These are phyloP conservation scores for Drosophila recens DNA, from an alignment of 2,888 invertebrate genomes.

Conservation along the genomic window DNA sequence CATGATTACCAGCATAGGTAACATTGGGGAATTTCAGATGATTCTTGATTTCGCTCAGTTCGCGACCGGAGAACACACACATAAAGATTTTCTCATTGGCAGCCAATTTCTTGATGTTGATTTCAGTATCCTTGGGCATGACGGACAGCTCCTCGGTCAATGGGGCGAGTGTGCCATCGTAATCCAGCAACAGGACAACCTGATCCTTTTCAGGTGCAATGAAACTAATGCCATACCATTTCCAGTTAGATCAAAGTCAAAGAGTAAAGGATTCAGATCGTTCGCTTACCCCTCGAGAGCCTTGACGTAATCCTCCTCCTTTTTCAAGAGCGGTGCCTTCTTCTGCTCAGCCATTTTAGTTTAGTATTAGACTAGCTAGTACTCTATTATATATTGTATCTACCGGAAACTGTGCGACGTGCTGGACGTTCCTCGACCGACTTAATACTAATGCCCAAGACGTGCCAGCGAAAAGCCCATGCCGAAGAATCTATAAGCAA, in stretches of 20 bases:
- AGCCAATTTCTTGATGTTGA: conserved; percentile 89
- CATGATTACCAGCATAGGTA: conserved; percentile 92
- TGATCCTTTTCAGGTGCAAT: conserved; percentile 88
- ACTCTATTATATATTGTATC: conserved; percentile 39
- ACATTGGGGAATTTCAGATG: conserved; percentile 88
- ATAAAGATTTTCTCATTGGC: conserved; percentile 90
- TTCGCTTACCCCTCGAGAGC: conserved; percentile 83
- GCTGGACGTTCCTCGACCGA: conserved; percentile 81
- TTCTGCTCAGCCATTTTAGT: conserved; percentile 84
- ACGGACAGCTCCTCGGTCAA: conserved; percentile 88
- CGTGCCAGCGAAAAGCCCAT: too few species aligned
- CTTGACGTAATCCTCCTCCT: conserved; percentile 84
- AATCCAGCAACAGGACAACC: conserved; percentile 90
- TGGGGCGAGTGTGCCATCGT: conserved; percentile 91
- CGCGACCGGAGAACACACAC: conserved; percentile 90
- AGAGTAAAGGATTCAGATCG: background rate
- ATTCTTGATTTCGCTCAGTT: conserved; percentile 90
- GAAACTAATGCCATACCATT: conserved; percentile 68
- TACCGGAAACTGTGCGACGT: conserved; percentile 77
- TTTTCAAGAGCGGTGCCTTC: conserved; percentile 84
- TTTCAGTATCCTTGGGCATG: conserved; percentile 90
- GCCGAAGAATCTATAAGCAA: conserved; percentile 50
- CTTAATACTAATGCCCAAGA: conserved; percentile 78
- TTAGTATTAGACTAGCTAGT: conserved; percentile 20
- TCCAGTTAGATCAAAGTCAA: background rate